Conservation (phyloP, 2,797 vertebrate species). For the Antrozous pallidus region DNA sequence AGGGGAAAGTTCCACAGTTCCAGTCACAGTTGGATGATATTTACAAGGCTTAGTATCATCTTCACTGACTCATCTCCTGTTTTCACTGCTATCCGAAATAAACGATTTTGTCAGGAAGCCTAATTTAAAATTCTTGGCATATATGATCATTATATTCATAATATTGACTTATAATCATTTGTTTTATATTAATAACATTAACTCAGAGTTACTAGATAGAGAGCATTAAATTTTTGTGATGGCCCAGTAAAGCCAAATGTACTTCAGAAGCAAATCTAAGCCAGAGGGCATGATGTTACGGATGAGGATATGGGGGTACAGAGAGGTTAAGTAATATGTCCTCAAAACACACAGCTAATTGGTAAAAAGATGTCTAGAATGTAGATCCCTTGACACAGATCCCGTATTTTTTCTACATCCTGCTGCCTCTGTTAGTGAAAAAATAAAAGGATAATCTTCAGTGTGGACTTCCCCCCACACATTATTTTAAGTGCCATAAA, state of each 20-base stretch:
- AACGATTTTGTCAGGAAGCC: constrained; percentile 68
- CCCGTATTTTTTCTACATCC: not conserved
- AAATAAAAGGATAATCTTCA: not conserved
- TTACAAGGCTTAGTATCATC: constrained; percentile 68
- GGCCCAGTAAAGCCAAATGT: constrained; percentile 2
- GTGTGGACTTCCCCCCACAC: not conserved
- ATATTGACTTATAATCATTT: constrained; percentile 54
- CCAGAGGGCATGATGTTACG: constrained; percentile 28
- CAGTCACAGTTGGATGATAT: constrained; percentile 70
- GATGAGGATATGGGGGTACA: not conserved
- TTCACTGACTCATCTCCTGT: constrained; percentile 65
- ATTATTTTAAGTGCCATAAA: not conserved
- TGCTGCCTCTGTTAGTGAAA: constrained; percentile 5
- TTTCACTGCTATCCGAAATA: constrained; percentile 67
- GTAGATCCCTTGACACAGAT: not conserved
- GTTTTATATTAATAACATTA: constrained; percentile 53
- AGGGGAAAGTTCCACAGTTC: constrained; percentile 39
- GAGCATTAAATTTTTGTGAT: constrained; percentile 20
- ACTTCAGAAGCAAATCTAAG: constrained; percentile 49
- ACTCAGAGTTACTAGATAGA: constrained; percentile 13
- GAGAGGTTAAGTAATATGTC: constrained; percentile 14
- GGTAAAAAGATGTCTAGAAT: constrained; percentile 22
- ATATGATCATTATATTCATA: constrained; percentile 50
- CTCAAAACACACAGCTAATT: constrained; percentile 13
- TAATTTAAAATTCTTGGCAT: constrained; percentile 64